Percentiles rank a stretch among this genome's conserved stretches.
Evolutionary conservation across 2,113 vertebrate genomes (phyloP).

Genomic region (Tachysurus fulvidraco): DNA sequence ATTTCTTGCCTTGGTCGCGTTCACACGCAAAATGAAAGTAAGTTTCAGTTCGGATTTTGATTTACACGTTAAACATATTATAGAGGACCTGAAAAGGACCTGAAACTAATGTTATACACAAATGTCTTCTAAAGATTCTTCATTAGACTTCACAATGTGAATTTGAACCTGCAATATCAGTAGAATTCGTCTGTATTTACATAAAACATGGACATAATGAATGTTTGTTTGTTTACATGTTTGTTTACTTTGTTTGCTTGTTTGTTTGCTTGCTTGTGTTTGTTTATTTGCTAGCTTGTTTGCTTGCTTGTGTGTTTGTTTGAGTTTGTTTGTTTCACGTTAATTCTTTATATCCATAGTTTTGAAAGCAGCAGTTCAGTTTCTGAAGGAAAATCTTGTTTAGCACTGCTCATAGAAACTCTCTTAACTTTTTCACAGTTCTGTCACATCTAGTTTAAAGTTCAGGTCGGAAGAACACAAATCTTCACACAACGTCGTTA

Average conservation of each 20-base stretch:
- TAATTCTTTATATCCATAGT: background rate
- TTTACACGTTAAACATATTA: background rate
- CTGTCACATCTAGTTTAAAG: background rate
- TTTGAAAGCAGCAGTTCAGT: background rate
- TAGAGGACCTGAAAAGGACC: background rate
- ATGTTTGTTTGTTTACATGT: background rate
- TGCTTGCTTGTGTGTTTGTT: background rate
- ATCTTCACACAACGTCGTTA: too few species aligned
- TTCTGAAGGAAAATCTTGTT: background rate
- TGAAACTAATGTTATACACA: too few species aligned
- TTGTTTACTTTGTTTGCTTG: background rate
- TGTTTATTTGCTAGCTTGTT: background rate
- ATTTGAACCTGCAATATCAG: too few species aligned
- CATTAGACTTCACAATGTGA: too few species aligned
- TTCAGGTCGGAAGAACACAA: background rate
- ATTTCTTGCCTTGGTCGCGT: slow-evolving; percentile 15
- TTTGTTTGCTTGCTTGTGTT: background rate
- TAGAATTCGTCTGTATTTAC: background rate
- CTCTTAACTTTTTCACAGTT: background rate
- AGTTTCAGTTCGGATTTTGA: slow-evolving; percentile 24
- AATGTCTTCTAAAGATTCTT: background rate
- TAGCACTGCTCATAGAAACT: background rate
- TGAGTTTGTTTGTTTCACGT: too few species aligned
- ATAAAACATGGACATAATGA: background rate
- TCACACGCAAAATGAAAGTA: slow-evolving; percentile 52